Evolutionary conservation across 2,113 vertebrate genomes (phyloP).

Genomic region (Coreoperca whiteheadi): DNA sequence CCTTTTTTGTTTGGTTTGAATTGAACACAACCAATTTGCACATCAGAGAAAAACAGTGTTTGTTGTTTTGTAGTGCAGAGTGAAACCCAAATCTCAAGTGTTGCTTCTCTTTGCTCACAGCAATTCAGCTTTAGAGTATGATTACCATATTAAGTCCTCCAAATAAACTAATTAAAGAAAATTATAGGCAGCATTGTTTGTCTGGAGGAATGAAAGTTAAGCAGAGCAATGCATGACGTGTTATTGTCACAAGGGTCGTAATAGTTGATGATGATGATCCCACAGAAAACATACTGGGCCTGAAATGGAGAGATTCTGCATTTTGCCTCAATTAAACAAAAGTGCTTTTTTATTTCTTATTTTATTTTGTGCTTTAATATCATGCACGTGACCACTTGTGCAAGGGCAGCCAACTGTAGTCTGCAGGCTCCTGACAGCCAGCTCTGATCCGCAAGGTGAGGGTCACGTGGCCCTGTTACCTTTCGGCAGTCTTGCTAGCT

Average conservation of each 20-base stretch:
- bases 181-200: conserved; percentile 8
- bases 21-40: conserved; percentile 19
- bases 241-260: conserved; percentile 10
- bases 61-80: conserved; percentile 15
- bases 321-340: background rate
- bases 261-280: background rate
- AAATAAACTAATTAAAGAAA: conserved; percentile 40
- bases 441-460: background rate
- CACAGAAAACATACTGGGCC: background rate
- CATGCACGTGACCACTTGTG: too few species aligned
- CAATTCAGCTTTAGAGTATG: conserved; percentile 9
- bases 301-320: background rate
- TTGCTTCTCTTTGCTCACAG: conserved; percentile 8
- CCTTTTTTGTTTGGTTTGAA: conserved; percentile 22
- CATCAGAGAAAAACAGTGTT: conserved; percentile 10
- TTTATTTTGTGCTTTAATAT: background rate
- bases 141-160: conserved; percentile 31
- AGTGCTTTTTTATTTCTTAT: background rate
- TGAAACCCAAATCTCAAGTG: conserved; percentile 23
- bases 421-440: background rate
- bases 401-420: background rate
- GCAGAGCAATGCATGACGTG: background rate
- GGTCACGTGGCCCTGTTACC: background rate
- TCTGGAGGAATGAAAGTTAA: conserved; percentile 13
- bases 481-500: background rate